Percentiles rank a stretch among this genome's conserved stretches.
Conservation (phyloP, 2,888 invertebrate genomes). For the Phorcus lineatus region DNA sequence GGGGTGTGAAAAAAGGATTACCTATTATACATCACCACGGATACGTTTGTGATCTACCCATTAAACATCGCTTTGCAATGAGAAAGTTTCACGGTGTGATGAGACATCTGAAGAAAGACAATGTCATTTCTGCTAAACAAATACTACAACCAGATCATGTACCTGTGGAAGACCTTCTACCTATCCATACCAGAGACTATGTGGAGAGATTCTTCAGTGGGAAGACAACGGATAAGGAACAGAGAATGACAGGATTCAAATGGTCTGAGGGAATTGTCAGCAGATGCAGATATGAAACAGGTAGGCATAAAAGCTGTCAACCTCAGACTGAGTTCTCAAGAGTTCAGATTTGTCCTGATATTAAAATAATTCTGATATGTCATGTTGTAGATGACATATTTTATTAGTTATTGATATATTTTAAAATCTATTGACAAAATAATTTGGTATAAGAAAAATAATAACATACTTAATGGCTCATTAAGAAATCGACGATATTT, state of each 20-base stretch:
- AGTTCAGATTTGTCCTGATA: too few relatives aligned
- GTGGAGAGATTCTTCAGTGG: slow-evolving; percentile 64
- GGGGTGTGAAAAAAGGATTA: slow-evolving; percentile 39
- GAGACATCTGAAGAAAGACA: slow-evolving; percentile 46
- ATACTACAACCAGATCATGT: slow-evolving; percentile 44
- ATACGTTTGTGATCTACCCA: slow-evolving; percentile 55
- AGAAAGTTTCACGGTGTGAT: slow-evolving; percentile 59
- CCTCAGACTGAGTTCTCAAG: neutral
- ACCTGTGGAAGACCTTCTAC: slow-evolving; percentile 23
- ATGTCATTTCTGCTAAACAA: slow-evolving; percentile 54
- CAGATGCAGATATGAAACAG: slow-evolving; percentile 67
- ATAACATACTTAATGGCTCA: too few relatives aligned
- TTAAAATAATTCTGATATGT: too few relatives aligned
- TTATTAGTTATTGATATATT: too few relatives aligned
- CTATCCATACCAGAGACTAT: slow-evolving; percentile 54
- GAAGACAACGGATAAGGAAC: slow-evolving; percentile 57
- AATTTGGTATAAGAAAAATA: too few relatives aligned
- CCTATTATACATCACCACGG: slow-evolving; percentile 59
- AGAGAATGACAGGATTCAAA: slow-evolving; percentile 62
- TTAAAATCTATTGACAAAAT: too few relatives aligned
- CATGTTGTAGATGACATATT: too few relatives aligned
- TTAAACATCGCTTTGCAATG: slow-evolving; percentile 59
- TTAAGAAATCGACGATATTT: too few relatives aligned
- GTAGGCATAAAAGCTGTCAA: slow-evolving; percentile 34
- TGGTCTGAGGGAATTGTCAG: slow-evolving; percentile 64